These are phyloP conservation scores for Desmodus rotundus DNA, from an alignment of 2,113 vertebrate species.

Conservation along the genomic window DNA sequence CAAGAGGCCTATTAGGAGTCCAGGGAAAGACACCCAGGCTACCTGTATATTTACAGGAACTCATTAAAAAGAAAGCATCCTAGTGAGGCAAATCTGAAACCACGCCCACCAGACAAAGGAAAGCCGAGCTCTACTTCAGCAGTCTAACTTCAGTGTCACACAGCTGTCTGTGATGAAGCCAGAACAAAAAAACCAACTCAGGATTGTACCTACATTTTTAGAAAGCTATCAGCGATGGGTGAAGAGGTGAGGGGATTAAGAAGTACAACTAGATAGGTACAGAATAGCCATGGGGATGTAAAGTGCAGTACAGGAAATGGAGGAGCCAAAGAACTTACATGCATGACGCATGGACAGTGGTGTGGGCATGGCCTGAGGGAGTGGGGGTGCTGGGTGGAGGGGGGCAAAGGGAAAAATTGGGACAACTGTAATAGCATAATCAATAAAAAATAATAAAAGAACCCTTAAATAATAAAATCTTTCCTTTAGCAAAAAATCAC, in stretches of 20 bases:
- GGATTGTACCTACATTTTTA: background rate
- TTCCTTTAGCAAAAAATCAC: background rate
- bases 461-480: background rate
- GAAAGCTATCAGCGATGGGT: background rate
- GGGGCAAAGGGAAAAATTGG: too few species aligned
- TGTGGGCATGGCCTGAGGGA: too few species aligned
- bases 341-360: too few species aligned
- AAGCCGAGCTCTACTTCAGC: background rate
- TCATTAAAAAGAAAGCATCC: background rate
- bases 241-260: too few species aligned
- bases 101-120: background rate
- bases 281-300: too few species aligned
- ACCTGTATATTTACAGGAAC: background rate
- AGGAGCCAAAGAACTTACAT: too few species aligned
- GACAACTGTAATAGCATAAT: too few species aligned
- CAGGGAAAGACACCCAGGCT: background rate
- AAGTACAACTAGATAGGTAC: too few species aligned
- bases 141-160: background rate
- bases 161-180: background rate
- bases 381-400: too few species aligned
- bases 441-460: too few species aligned
- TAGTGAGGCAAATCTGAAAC: background rate
- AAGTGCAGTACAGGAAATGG: too few species aligned
- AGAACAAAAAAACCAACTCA: background rate
- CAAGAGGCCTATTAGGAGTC: background rate